Evolutionary conservation across 1,140 invertebrate species (phyloP), one percentile per base, ranked within the genome.

Genomic region (Drosophila tropicalis): DNA sequence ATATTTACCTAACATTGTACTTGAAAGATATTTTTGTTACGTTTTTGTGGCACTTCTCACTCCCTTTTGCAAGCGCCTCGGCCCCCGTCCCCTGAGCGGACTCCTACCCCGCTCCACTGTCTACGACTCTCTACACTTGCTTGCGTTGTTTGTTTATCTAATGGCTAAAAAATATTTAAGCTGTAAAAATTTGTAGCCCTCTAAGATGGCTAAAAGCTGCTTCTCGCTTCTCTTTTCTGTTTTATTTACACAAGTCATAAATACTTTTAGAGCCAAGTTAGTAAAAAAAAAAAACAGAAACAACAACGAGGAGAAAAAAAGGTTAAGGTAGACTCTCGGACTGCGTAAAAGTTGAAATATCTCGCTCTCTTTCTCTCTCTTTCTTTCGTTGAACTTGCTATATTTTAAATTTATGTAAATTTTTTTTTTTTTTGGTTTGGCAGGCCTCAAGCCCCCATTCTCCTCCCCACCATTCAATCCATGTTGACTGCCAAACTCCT

Each of bases 1-100:
- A 90, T 90, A 84, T 90, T 90, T 90, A 87, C 83, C 83, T 90
- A 90, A 90, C 87, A 90, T 90, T 90, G 87, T 90, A 90, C 87
- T 90, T 90, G 87, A 90, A 90, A 84, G 77, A 86, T 87, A 89
- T 87, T 87, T 87, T 89, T 64, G 84, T 89, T 70, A 67, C 79
- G 56, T 76, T 62, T 69, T 69, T 71, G 44, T 22, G 74, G 62
- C 58, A 67, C 68, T 44, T 65, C 47, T 17, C 44, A 19, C 17
- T 10, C 19, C 44, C 44, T 12, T 10, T n/a, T 1, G n/a, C 4
- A 44, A 44, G 5, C n/a, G 4, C 56, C 81, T 39, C 5, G 13
- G 1, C 19, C 25, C 29, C 7, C 62, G n/a, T n/a, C n/a, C n/a
- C n/a, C n/a, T n/a, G n/a, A n/a, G n/a, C n/a, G n/a, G n/a, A n/a